Conservation (phyloP, 30 jellyfish, hydroid and myxozoan species). For the Hydra vulgaris region DNA sequence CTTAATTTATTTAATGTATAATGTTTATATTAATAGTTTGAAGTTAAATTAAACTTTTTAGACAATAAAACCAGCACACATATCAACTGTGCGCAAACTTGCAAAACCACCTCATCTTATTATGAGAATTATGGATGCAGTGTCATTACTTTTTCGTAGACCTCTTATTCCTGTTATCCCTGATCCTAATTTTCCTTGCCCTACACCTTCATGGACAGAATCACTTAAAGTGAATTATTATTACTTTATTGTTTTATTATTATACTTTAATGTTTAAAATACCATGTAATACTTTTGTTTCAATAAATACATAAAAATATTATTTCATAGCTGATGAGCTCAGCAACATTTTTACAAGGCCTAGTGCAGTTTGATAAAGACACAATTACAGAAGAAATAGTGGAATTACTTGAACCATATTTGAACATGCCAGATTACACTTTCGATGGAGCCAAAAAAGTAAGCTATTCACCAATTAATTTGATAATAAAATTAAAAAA, state of each 20-base stretch:
- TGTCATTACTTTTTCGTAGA: conserved; percentile 47
- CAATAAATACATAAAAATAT: too few species aligned
- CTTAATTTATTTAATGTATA: background rate
- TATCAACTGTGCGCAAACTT: conserved; percentile 84
- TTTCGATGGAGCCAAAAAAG: conserved; percentile 88
- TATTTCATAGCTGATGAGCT: conserved; percentile 72
- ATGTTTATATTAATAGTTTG: background rate
- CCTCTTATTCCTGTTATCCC: conserved; percentile 33
- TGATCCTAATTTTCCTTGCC: conserved; percentile 73
- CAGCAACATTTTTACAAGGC: conserved; percentile 78
- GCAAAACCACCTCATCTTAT: conserved; percentile 96
- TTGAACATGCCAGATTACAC: conserved; percentile 74
- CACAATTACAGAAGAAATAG: conserved; percentile 91
- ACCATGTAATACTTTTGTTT: background rate
- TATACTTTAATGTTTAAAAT: background rate
- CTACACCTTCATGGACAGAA: conserved; percentile 90
- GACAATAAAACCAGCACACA: conserved; percentile 96
- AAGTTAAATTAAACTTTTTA: background rate
- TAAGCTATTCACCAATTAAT: background rate
- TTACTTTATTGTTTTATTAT: too few species aligned
- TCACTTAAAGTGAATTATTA: conserved; percentile 85
- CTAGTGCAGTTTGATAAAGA: conserved; percentile 71
- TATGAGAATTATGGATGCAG: conserved; percentile 97
- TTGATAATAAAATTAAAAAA: background rate
- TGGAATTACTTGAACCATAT: conserved; percentile 77